Base-by-base conservation (phyloP, 2,888 invertebrate species). In the Lochmaea crataegi region DNA sequence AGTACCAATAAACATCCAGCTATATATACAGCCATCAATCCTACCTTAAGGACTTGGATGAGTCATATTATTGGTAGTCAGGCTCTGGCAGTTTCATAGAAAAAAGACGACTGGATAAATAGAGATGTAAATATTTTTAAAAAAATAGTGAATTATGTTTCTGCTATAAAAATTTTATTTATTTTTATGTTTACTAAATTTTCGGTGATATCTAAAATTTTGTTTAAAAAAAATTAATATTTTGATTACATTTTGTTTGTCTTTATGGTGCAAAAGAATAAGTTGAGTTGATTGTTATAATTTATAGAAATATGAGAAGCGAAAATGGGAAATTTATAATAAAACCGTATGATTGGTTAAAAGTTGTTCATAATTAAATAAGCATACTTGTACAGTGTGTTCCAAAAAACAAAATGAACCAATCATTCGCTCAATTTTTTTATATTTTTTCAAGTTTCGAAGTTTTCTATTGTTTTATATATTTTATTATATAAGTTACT, bases 1-100 rank as follows among this genome's bases (percentile, higher is more conserved):
- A 86, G 87, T 77, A 26, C 56, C 7, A 88, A 87, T 71, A 85
- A 85, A 60, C 90, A 90, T 84, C 91, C 91, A 38, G 88, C 90
- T 42, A 87, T 91, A 73, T 91, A 89, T 82, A 88, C 88, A 22
- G 85, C 88, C 10, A 81, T 89, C 4, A 85, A 86, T 65, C 75
- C 80, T 11, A 83, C 85, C 48, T 82, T 87, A 42, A 83, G 84
- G 69, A 75, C 80, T 56, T 89, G 89, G 89, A 86, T 88, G 18
- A 53, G 18, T 10, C 53, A 53, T 18, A 53, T 53, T 10, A 53
- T 53, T 18, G 53, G 53, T 53, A 53, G 53, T 16, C 53, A 18
- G 18, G 53, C 53, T 53, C 16, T 53, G 0, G 53, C 18, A 10
- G 3, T 10, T 9, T 18, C 18, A 9, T 53, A 53, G 18, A 11